Evolutionary conservation across 92 coral and sea anemone genomes (phyloP).

Genomic region (Phenganax marumi): DNA sequence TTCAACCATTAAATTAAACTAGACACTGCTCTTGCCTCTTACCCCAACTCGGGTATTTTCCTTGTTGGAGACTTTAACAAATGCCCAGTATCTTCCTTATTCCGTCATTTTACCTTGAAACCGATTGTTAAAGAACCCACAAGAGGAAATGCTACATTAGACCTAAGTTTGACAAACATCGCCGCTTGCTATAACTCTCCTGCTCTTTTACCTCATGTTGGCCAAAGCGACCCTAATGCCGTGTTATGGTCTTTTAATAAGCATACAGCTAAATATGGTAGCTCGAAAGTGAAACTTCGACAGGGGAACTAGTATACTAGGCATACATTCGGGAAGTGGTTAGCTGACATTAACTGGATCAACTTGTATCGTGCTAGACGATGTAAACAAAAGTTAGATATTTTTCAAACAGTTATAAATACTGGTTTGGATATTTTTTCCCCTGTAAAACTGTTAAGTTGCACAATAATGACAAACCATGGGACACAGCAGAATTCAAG

Average conservation of each 20-base stretch:
- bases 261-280: neutral
- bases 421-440: constrained; percentile 9
- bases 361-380: too few relatives aligned
- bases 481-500: constrained; percentile 36
- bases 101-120: constrained; percentile 1
- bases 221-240: neutral
- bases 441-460: constrained; percentile 23
- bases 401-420: neutral
- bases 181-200: neutral
- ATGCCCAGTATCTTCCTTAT: neutral
- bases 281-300: neutral
- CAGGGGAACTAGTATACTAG: too few relatives aligned
- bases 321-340: too few relatives aligned
- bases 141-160: neutral
- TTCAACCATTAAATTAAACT: too few relatives aligned
- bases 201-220: neutral
- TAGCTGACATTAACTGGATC: too few relatives aligned
- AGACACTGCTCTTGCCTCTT: too few relatives aligned
- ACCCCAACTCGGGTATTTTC: too few relatives aligned
- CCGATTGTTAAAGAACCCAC: constrained; percentile 10
- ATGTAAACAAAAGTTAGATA: neutral
- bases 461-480: too few relatives aligned
- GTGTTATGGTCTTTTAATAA: constrained; percentile 9
- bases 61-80: constrained; percentile 1
- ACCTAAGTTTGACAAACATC: constrained; percentile 11